A percentile compares a stretch with the other conserved stretches of the same genome.
Conservation (phyloP, 2,797 vertebrate genomes). For the Thamnophis elegans region DNA sequence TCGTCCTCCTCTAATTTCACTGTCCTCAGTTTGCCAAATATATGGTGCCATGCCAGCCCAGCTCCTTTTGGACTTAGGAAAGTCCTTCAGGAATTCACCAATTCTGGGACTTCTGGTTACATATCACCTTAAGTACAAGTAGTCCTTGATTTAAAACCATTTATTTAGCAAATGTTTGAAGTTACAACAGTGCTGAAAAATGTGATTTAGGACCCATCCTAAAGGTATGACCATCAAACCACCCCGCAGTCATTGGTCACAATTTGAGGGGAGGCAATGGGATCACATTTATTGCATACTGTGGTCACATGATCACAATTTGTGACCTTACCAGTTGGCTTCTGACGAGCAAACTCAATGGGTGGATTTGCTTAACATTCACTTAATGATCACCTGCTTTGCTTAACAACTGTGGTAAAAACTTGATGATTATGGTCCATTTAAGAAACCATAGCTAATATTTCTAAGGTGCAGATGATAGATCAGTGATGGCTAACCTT, state of each 20-base stretch:
- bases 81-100: background rate
- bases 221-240: background rate
- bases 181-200: background rate
- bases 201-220: background rate
- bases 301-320: background rate
- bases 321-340: background rate
- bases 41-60: background rate
- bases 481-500: background rate
- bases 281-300: background rate
- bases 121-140: background rate
- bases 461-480: background rate
- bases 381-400: background rate
- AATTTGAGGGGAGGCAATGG: background rate
- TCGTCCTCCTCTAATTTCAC: background rate
- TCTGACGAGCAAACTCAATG: background rate
- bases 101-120: background rate
- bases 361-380: background rate
- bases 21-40: background rate
- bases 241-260: background rate
- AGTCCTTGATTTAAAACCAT: background rate
- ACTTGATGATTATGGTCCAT: background rate
- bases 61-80: background rate
- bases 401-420: background rate
- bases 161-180: background rate
- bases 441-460: background rate